Evolutionary conservation across 2,113 vertebrate genomes (phyloP), one percentile per base, ranked within the genome.

Genomic region (Amblyopsis rosae): DNA sequence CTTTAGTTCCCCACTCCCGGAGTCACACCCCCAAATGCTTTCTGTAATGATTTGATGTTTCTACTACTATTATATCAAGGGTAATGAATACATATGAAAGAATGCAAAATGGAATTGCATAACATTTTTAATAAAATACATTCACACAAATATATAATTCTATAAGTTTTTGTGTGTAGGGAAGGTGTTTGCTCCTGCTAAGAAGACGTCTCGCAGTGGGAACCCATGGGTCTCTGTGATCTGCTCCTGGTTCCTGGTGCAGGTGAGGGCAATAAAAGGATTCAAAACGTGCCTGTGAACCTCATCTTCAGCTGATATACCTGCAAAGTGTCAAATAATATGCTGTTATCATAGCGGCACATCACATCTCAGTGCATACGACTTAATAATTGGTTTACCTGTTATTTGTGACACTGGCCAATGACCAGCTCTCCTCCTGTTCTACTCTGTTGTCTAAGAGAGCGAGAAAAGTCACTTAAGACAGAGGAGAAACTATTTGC

Each of bases 211-310:
- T 13, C 82, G 57, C 15, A 91, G 84, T 0, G 95, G 95, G 11
- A 97, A 97, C 83, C 95, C 96, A 15, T 95, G 95, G 94, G 90
- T 92, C 65, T 93, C 96, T 0, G 95, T 97, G 17, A 87, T 97
- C 54, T 77, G 96, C 48, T 96, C 95, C 82, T 97, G 95, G 95
- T 86, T 96, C 51, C 86, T 96, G 5, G 96, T 97, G 10, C 95
- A 96, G 94, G 95, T 97, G 67, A 82, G 83, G 81, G 16, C 54
- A 55, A 51, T 11, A 2, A 12, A 13, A 11, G 15, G 26, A 51
- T 12, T 51, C 11, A 12, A 15, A 51, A 15, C 49, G 9, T 3
- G 48, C 9, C 51, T 13, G 51, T 13, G 51, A 15, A 15, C n/a
- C 13, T 17, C 15, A 55, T 17, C 12, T 55, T 26, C 26, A 26